Evolutionary conservation across 2,797 vertebrate genomes (phyloP).

Genomic region (Characodon lateralis): DNA sequence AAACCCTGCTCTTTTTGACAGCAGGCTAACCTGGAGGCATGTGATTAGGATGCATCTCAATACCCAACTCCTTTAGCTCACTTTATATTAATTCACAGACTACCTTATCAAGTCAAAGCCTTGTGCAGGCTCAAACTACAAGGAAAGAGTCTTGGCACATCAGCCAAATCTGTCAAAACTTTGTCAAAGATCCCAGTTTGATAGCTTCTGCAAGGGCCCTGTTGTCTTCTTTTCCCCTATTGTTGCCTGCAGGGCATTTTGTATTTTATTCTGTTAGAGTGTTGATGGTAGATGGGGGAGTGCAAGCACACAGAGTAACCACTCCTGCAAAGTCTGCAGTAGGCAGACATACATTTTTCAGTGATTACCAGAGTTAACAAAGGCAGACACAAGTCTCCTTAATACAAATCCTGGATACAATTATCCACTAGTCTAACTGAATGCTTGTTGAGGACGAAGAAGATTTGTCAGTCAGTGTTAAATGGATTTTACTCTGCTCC

Average conservation of each 20-base stretch:
- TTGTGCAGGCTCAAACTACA: constrained; percentile 42
- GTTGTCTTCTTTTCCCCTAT: constrained; percentile 41
- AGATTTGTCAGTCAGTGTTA: constrained; percentile 70
- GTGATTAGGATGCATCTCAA: constrained; percentile 56
- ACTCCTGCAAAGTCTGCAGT: constrained; percentile 39
- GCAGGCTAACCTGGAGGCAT: constrained; percentile 69
- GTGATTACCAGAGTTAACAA: constrained; percentile 43
- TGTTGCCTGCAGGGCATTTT: constrained; percentile 32
- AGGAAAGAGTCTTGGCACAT: constrained; percentile 47
- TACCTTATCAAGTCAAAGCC: constrained; percentile 64
- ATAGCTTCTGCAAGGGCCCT: constrained; percentile 42
- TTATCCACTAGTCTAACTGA: constrained; percentile 59
- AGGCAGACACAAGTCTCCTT: constrained; percentile 47
- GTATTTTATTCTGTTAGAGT: constrained; percentile 43
- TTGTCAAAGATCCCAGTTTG: constrained; percentile 47
- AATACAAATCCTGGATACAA: constrained; percentile 49
- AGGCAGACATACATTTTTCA: constrained; percentile 61
- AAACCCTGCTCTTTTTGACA: constrained; percentile 61
- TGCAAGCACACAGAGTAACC: constrained; percentile 18
- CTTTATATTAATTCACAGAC: constrained; percentile 57
- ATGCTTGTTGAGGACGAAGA: constrained; percentile 56
- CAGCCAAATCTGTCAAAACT: constrained; percentile 49
- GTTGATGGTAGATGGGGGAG: constrained; percentile 19
- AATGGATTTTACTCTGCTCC: constrained; percentile 66
- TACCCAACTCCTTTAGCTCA: constrained; percentile 61